phyloP scores from a whole-genome alignment of 2,888 invertebrate genomes.

The Tinea pellionella region DNA sequence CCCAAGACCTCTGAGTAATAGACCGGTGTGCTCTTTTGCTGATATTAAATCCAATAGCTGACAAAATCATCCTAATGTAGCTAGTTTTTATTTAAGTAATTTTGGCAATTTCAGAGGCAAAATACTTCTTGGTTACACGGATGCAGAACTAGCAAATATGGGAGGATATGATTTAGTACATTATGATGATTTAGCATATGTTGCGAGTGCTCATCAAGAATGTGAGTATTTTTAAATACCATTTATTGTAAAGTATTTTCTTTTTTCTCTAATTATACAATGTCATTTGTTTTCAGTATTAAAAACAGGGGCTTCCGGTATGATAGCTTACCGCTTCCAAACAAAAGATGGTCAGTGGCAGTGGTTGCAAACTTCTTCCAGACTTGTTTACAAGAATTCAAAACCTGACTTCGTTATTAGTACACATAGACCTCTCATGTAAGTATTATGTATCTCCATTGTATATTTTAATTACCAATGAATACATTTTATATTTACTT shows the following conservation, averaged over 20 bases:
- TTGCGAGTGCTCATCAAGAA: conserved; percentile 99
- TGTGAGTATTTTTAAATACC: conserved; percentile 73
- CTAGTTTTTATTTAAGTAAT: conserved; percentile 7
- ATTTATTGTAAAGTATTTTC: background rate
- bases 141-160: conserved; percentile 89
- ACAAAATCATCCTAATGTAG: too few relatives aligned
- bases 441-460: conserved; percentile 44
- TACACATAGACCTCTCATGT: conserved; percentile 98
- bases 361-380: conserved; percentile 96
- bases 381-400: conserved; percentile 98
- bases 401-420: conserved; percentile 99
- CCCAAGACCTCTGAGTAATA: too few relatives aligned
- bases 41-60: too few relatives aligned
- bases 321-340: conserved; percentile 98
- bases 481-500: background rate
- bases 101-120: conserved; percentile 83
- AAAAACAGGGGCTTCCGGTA: conserved; percentile 98
- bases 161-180: conserved; percentile 99
- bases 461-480: background rate
- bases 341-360: conserved; percentile 95
- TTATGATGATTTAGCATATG: conserved; percentile 96
- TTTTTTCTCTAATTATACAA: background rate
- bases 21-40: too few relatives aligned
- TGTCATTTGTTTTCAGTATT: conserved; percentile 77
- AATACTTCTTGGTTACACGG: conserved; percentile 93